phyloP scores from a whole-genome alignment of 2,113 vertebrate genomes.

The Rhynchomys soricoides region DNA sequence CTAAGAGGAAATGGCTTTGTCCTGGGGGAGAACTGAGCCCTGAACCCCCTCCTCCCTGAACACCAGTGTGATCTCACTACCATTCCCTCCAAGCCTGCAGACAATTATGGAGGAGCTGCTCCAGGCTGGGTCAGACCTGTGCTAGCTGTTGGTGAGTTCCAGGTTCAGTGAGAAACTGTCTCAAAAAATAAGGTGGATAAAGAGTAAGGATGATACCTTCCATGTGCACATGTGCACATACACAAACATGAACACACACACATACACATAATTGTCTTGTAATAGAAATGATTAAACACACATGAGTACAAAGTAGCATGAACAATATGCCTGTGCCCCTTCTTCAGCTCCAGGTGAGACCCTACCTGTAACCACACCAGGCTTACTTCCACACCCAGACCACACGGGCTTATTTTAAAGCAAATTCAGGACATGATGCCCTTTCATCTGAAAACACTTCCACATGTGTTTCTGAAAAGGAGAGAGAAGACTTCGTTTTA shows the following conservation, averaged over 20 bases:
- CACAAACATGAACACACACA: too few relatives aligned
- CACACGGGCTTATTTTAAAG: not conserved
- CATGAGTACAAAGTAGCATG: not conserved
- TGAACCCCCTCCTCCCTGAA: rapidly evolving
- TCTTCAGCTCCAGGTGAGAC: not conserved
- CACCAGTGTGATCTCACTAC: not conserved
- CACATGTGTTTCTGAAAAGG: not conserved
- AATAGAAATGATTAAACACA: not conserved
- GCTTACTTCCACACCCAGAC: not conserved
- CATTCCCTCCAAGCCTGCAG: not conserved
- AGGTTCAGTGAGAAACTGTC: not conserved
- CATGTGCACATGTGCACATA: not conserved
- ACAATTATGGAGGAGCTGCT: not conserved
- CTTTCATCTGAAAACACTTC: constrained; percentile 34
- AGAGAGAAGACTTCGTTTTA: not conserved
- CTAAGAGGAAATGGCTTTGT: constrained; percentile 35
- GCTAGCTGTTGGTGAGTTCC: not conserved
- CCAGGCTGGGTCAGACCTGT: not conserved
- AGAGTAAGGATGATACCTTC: not conserved
- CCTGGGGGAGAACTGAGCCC: not conserved
- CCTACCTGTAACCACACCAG: not conserved
- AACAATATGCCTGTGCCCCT: rapidly evolving
- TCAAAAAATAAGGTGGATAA: not conserved
- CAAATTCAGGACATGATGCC: not conserved
- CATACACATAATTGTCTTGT: not conserved